Percentiles rank a stretch among this genome's conserved stretches.
phyloP scores from a whole-genome alignment of 1,140 invertebrate species.

The Heterodera schachtii region DNA sequence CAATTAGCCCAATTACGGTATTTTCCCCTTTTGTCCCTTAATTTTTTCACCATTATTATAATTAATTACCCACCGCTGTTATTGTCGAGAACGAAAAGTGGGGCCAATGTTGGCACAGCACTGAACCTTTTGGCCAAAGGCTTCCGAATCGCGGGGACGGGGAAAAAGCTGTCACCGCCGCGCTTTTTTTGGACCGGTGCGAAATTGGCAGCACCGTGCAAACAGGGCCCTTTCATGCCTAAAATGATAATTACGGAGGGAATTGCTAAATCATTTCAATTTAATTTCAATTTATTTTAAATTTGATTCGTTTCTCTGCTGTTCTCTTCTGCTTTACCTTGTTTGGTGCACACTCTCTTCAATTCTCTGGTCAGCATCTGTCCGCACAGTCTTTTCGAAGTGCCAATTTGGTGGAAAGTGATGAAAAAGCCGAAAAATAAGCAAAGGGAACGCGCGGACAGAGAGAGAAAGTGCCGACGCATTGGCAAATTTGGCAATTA shows the following conservation, averaged over 20 bases:
- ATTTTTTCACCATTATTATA: no score
- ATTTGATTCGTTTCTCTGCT: no score
- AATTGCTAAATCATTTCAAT: no score
- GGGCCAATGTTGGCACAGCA: background rate
- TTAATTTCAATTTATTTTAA: no score
- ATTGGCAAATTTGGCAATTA: no score
- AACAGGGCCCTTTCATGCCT: conserved; percentile 20
- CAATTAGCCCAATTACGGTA: no score
- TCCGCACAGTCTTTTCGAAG: conserved; percentile 9
- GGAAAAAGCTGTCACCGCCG: background rate
- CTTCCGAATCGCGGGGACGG: background rate
- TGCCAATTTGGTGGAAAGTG: no score
- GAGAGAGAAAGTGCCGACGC: no score
- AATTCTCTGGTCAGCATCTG: conserved; percentile 8
- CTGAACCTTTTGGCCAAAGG: background rate
- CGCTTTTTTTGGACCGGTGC: background rate
- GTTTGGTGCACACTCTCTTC: conserved; percentile 23
- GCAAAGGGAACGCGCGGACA: no score
- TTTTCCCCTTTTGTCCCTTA: no score
- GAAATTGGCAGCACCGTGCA: conserved; percentile 13
- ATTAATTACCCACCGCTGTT: background rate
- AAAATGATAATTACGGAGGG: background rate
- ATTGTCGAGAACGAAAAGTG: background rate
- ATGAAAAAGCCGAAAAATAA: no score
- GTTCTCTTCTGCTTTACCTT: background rate